Base-by-base conservation (phyloP, 2,797 vertebrate species). In the Vireo griseus region DNA sequence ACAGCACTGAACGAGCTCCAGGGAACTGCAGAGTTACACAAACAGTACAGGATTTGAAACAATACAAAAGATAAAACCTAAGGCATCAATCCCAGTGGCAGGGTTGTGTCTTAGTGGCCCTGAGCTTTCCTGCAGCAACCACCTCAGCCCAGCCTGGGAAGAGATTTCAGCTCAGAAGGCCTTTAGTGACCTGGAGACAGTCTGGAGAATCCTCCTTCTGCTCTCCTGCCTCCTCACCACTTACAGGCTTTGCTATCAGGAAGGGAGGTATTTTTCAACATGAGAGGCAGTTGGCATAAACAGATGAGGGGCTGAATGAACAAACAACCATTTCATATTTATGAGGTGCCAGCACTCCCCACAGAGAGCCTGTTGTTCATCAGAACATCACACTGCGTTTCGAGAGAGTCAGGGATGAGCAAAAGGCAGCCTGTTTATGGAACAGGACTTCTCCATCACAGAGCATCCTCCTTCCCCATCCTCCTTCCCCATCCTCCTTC, bases 321-420 rank as follows among this genome's bases (percentile, higher is more conserved):
- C 59, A 82, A 90, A 62, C 40, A 88, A 59, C 9, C 18, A 31
- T 77, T 91, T 88, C 25, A 33, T 62, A 85, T 88, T 82, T 71
- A 76, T 24, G 52, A 94, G 85, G 65, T 76, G 59, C 48, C 75
- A 83, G 85, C 15, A 3, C 48, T 68, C 82, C 68, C 71, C 63
- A 59, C 66, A 76, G 91, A 68, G 86, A 72, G 25, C 5, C 59
- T 76, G 59, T 9, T 87, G 47, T 37, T 69, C 71, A 15, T 61
- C 59, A 66, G 59, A 42, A 79, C 59, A 71, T 51, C 61, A 73
- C 55, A 11, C 2, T 47, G 55, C 33, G 13, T 63, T 86, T 88
- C 57, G 40, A 26, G 40, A 26, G 68, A 16, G 47, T 9, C 42
- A 37, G 42, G 52, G 37, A 78, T 52, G 39, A 79, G 55, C 52